Percentiles rank a stretch among this genome's conserved stretches.
phyloP scores from a whole-genome alignment of 2,797 vertebrate species.

The Clarias laeviceps region DNA sequence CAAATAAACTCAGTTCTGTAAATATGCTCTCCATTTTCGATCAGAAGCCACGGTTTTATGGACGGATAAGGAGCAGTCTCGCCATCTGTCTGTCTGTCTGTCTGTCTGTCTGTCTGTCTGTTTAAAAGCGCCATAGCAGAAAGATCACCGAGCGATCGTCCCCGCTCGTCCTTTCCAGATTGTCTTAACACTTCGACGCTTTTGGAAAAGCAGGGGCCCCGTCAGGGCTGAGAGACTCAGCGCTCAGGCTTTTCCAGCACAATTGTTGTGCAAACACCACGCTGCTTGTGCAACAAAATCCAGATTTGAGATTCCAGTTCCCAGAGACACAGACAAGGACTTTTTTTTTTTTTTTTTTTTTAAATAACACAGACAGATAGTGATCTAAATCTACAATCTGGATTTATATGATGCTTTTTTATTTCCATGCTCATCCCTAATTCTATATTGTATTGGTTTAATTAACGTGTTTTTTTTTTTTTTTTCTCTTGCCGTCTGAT shows the following conservation, averaged over 20 bases:
- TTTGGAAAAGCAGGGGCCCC: constrained; percentile 1
- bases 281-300: constrained; percentile 53
- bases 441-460: neutral
- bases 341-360: neutral
- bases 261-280: constrained; percentile 56
- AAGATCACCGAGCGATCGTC: neutral
- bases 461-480: no score
- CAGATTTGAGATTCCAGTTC: constrained; percentile 58
- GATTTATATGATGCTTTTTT: neutral
- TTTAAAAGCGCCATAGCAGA: neutral
- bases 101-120: no score
- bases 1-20: neutral
- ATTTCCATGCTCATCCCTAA: neutral
- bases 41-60: neutral
- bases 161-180: constrained; percentile 39
- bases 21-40: neutral
- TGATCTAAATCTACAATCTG: neutral
- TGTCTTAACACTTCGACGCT: constrained; percentile 37
- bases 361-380: neutral
- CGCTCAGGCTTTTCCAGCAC: constrained; percentile 5
- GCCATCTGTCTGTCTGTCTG: neutral
- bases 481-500: neutral
- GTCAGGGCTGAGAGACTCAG: neutral
- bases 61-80: neutral
- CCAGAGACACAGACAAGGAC: neutral